Conservation (phyloP, 1,140 invertebrate species). For the Solenopsis fugax region DNA sequence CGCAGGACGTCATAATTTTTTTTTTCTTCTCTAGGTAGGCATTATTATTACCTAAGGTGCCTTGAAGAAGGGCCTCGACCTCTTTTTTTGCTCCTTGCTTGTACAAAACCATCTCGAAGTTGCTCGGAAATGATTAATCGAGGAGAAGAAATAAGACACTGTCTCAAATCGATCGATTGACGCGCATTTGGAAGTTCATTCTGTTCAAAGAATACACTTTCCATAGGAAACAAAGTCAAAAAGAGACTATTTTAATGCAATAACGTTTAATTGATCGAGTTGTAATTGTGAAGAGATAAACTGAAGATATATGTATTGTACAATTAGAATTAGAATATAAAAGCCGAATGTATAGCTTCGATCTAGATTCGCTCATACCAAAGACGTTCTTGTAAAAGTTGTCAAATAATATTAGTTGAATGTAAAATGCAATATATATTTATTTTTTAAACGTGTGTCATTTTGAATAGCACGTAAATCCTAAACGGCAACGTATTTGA, state of each 20-base stretch:
- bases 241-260: neutral
- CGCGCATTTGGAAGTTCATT: neutral
- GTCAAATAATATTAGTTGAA: constrained; percentile 3
- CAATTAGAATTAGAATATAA: constrained; percentile 14
- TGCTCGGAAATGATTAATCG: neutral
- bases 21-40: constrained; percentile 73
- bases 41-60: constrained; percentile 75
- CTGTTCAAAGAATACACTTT: constrained; percentile 26
- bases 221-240: constrained; percentile 9
- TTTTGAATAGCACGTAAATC: neutral
- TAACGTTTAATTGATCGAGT: constrained; percentile 9
- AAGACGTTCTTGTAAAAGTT: constrained; percentile 33
- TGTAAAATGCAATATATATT: constrained; percentile 18
- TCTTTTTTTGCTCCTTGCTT: constrained; percentile 68
- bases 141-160: neutral
- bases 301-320: neutral
- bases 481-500: constrained; percentile 37
- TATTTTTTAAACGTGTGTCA: constrained; percentile 24
- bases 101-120: constrained; percentile 25
- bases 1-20: constrained; percentile 84
- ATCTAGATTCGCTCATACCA: constrained; percentile 31
- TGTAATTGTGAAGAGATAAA: constrained; percentile 19
- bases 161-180: neutral
- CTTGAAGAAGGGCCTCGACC: constrained; percentile 76
- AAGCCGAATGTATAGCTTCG: neutral